Evolutionary conservation across 1,140 invertebrate species (phyloP).

Genomic region (Temnothorax longispinosus): DNA sequence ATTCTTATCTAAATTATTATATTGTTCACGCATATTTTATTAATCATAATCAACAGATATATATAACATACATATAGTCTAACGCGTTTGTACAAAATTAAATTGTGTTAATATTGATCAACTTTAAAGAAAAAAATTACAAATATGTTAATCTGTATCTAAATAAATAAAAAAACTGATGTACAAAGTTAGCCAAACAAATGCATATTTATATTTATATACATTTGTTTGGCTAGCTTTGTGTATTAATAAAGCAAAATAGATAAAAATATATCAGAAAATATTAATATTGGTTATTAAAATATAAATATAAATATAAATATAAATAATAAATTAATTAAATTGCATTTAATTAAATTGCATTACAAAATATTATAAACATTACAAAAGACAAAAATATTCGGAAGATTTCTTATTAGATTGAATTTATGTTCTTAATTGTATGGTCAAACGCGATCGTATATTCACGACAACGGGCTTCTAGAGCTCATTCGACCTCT

Average conservation of each 20-base stretch:
- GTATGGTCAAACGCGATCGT: not conserved
- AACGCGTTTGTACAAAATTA: not conserved
- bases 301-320: not conserved
- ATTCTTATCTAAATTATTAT: not conserved
- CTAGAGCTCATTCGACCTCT: not conserved
- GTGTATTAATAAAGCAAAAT: not conserved
- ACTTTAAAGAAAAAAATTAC: not conserved
- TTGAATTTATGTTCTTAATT: slow-evolving; percentile 18
- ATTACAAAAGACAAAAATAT: not conserved
- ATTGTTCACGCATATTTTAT: not conserved
- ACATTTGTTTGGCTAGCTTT: no score
- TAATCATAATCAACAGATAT: not conserved
- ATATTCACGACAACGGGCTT: slow-evolving; percentile 10
- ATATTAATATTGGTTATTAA: not conserved
- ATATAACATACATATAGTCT: not conserved
- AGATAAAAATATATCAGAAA: not conserved
- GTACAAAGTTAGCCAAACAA: not conserved
- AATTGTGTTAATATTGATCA: not conserved
- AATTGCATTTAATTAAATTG: not conserved
- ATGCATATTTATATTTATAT: no score
- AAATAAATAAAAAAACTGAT: not conserved
- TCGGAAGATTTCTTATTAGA: not conserved
- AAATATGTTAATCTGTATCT: not conserved
- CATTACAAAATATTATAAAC: slow-evolving; percentile 3
- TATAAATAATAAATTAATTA: not conserved